These are phyloP conservation scores for Anguilla obscura DNA, from an alignment of 2,797 vertebrate species.

Conservation along the genomic window DNA sequence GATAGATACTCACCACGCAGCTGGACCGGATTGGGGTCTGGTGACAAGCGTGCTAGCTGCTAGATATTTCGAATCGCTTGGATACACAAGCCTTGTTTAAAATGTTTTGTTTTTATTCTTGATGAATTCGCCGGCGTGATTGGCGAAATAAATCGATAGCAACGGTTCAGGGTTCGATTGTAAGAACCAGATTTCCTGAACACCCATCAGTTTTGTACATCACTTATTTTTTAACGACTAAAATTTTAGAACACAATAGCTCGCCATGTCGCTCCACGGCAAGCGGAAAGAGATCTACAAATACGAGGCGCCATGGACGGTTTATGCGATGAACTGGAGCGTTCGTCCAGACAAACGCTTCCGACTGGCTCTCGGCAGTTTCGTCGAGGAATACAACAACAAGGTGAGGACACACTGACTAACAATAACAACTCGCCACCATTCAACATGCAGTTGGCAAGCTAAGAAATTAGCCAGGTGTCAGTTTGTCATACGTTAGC, in stretches of 20 bases:
- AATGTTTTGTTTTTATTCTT: slow-evolving; percentile 7
- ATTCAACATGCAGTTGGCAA: neutral
- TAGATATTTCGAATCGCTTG: neutral
- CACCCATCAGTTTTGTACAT: neutral
- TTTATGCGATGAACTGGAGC: slow-evolving; percentile 99
- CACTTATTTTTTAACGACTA: neutral
- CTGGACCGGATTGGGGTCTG: neutral
- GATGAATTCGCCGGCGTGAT: neutral
- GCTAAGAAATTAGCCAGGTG: neutral
- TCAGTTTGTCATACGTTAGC: neutral
- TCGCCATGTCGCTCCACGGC: slow-evolving; percentile 92
- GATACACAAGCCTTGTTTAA: slow-evolving; percentile 12
- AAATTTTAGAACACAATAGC: neutral
- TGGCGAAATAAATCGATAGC: neutral
- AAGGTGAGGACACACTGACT: slow-evolving; percentile 72
- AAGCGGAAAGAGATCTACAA: slow-evolving; percentile 99
- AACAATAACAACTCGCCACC: neutral
- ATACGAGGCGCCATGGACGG: slow-evolving; percentile 98
- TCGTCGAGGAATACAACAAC: slow-evolving; percentile 98
- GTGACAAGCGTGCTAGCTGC: neutral
- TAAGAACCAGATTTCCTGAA: neutral
- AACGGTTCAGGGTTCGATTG: neutral
- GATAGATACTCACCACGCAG: neutral
- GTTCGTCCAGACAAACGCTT: slow-evolving; percentile 98
- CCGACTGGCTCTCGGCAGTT: slow-evolving; percentile 92